Base-by-base conservation (phyloP, 2,888 invertebrate genomes). In the Peribatodes rhomboidaria region DNA sequence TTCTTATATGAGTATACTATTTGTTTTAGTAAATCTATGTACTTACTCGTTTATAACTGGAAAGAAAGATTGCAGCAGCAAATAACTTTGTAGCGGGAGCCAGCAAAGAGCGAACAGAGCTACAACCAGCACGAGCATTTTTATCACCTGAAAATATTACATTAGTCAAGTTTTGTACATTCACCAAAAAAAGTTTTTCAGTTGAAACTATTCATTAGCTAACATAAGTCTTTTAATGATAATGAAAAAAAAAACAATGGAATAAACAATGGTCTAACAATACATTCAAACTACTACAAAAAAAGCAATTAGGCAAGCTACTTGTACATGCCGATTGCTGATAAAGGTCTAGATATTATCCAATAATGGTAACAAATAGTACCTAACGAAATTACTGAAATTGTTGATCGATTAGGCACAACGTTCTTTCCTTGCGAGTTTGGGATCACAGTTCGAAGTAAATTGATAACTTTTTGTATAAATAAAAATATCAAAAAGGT, bases 61-160 rank as follows among this genome's bases (percentile, higher is more conserved):
- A 76, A 95, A 95, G 62, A 96, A 95, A 13, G 96, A 95, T 78
- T 96, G 95, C 31, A 97, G 90, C 58, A 96, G 94, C 81, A 96
- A 95, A 81, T 96, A 97, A 63, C 95, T 94, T 80, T 97, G 96
- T 35, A 97, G 90, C 0, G 98, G 98, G 37, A 97, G 91, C 97
- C 97, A 98, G 84, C 97, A 98, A 0, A 97, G 82, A 0, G 96
- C 97, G 80, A 97, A 97, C 10, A 97, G 93, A 7, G 96, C 94
- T 22, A 98, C 97, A 18, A 97, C 97, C 60, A 97, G 95, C 49
- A 97, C 97, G 83, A 97, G 91, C 97, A 98, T 98, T 94, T 98
- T 97, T 81, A 97, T 97, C 71, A 97, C 97, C 97, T 98, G 94
- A 72, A 72, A 68, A 37, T 44, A 35, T 35, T 16, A 7, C 16